These are phyloP conservation scores for Drosophila mimica DNA, from an alignment of 2,888 invertebrate species.

Conservation along the genomic window DNA sequence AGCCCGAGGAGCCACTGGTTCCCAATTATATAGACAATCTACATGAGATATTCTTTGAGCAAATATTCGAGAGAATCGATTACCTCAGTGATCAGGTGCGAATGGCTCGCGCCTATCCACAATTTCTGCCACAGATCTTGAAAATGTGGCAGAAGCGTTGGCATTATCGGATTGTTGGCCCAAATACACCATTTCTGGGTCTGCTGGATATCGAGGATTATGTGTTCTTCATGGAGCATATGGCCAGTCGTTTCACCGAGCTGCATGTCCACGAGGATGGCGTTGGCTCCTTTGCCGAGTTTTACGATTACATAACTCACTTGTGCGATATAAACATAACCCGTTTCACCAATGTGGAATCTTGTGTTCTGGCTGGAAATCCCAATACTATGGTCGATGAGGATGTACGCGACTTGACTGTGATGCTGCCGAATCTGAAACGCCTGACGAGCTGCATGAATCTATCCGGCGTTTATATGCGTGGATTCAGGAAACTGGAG, in stretches of 20 bases:
- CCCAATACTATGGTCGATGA: slow-evolving; percentile 65
- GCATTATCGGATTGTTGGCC: slow-evolving; percentile 55
- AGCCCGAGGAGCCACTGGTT: slow-evolving; percentile 13
- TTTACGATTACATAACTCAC: slow-evolving; percentile 66
- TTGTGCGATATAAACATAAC: slow-evolving; percentile 65
- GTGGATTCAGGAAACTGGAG: slow-evolving; percentile 58
- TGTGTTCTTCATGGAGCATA: slow-evolving; percentile 70
- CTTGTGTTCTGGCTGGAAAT: slow-evolving; percentile 61
- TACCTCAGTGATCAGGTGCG: slow-evolving; percentile 65
- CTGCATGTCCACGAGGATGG: slow-evolving; percentile 69
- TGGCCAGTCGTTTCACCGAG: slow-evolving; percentile 63
- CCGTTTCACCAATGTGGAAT: slow-evolving; percentile 49
- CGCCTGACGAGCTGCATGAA: slow-evolving; percentile 69
- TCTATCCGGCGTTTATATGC: slow-evolving; percentile 55
- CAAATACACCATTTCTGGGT: slow-evolving; percentile 55
- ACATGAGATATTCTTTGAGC: slow-evolving; percentile 71
- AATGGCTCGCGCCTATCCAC: slow-evolving; percentile 74
- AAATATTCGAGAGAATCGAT: slow-evolving; percentile 65
- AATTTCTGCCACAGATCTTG: slow-evolving; percentile 61
- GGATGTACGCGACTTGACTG: slow-evolving; percentile 61
- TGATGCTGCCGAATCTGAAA: slow-evolving; percentile 64
- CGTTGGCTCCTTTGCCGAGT: slow-evolving; percentile 59
- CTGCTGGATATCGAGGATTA: slow-evolving; percentile 68
- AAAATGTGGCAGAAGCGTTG: slow-evolving; percentile 58
- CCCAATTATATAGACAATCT: slow-evolving; percentile 65